Base-by-base conservation (phyloP, 2,888 invertebrate species). In the Dryocosmus kuriphilus region DNA sequence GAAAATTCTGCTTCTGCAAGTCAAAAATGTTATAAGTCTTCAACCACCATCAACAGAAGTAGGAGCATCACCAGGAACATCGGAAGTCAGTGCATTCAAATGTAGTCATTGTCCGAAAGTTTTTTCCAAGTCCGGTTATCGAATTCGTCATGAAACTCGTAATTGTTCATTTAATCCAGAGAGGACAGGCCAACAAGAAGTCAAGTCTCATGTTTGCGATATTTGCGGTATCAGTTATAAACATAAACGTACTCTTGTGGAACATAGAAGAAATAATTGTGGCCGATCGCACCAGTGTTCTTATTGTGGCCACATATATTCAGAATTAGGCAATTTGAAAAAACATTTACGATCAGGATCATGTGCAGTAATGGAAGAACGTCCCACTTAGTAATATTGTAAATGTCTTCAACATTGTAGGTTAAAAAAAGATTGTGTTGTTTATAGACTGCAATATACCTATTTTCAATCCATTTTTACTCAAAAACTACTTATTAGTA, bases 261-360 rank as follows among this genome's bases (percentile, higher is more conserved):
- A 22, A 30, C 71, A 55, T 71, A n/a, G 19, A 14, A 51, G 6
- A 51, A 30, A 51, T 27, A 30, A 71, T 32, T 71, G 71, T 46
- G 71, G 71, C 1, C 46, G 30, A 32, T 24, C 16, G 5, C 51
- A 71, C 14, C 19, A 51, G 11, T 71, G 71, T 14, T 27, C 27
- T 7, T 11, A 11, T n/a, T 55, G 71, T 7, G 30, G 27, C 3
- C 51, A 14, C 7, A 55, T 14, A 46, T 51, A 51, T 71, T 71
- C 71, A 19, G 30, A 51, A 55, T 11, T 55, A n/a, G n/a, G 6
- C 30, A 4, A 46, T 30, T 11, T 51, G 8, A 32, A 71, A 55
- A 22, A 55, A 22, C 55, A 55, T 55, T 22, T 55, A 22, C n/a
- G 2, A 11, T 55, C 55, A 55, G 55, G 22, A 9, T 22, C 22